phyloP scores from a whole-genome alignment of 2,113 vertebrate species.

The Erpornis zantholeuca region DNA sequence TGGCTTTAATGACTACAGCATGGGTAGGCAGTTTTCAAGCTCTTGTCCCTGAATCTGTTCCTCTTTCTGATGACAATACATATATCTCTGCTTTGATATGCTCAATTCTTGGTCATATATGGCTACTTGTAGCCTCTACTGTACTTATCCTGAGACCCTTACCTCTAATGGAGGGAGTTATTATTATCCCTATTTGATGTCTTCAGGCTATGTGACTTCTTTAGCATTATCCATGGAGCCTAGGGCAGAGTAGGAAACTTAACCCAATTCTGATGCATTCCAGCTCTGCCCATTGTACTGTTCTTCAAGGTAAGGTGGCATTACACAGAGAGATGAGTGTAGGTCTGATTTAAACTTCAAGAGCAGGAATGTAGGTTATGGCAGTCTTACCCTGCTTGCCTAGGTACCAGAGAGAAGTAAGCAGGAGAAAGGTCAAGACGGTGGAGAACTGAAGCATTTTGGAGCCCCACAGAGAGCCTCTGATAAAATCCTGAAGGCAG shows the following conservation, averaged over 20 bases:
- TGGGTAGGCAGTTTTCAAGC: not conserved
- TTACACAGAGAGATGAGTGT: not conserved
- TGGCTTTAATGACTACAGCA: not conserved
- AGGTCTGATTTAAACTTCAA: not conserved
- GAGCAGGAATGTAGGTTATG: not conserved
- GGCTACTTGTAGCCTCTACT: not conserved
- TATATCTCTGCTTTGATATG: not conserved
- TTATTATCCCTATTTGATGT: not conserved
- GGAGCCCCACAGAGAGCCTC: not conserved
- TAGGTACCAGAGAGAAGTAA: not conserved
- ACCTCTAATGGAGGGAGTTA: not conserved
- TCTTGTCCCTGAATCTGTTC: not conserved
- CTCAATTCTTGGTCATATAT: not conserved
- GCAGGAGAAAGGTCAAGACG: not conserved
- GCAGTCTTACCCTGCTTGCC: not conserved
- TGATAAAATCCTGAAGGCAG: not conserved
- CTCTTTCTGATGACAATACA: not conserved
- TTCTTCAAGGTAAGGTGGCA: not conserved
- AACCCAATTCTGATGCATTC: not conserved
- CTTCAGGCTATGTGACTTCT: not conserved
- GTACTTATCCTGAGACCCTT: not conserved
- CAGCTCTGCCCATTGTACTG: not conserved
- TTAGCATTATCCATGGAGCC: not conserved
- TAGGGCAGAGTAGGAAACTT: not conserved
- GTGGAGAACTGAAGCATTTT: not conserved